These are phyloP conservation scores for Glossophaga mutica DNA, from an alignment of 2,797 vertebrate species.

Conservation along the genomic window DNA sequence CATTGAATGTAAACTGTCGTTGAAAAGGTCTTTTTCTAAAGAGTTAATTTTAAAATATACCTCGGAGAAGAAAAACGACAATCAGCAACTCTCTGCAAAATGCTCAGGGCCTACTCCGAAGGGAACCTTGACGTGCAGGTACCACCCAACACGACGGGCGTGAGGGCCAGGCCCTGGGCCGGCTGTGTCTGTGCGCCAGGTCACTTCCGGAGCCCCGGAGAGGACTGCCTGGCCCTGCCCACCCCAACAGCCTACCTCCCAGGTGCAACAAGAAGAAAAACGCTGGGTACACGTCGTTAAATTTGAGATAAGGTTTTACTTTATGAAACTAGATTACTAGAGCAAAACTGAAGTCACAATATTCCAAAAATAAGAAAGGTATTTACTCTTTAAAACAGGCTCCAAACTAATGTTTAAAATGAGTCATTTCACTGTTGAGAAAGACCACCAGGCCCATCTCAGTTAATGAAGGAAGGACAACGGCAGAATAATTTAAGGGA, in stretches of 20 bases:
- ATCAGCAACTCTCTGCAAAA: not conserved
- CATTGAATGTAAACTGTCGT: not conserved
- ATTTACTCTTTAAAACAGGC: not conserved
- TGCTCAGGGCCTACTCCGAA: rapidly evolving
- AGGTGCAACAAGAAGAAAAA: not conserved
- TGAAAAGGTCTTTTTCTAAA: not conserved
- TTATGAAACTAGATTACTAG: not conserved
- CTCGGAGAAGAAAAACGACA: not conserved
- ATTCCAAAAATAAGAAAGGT: not conserved
- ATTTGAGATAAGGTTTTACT: not conserved
- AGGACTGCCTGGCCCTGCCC: not conserved
- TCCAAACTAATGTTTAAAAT: not conserved
- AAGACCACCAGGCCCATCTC: not conserved
- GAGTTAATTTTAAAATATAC: not conserved
- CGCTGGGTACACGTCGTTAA: not conserved
- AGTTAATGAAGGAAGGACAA: not conserved
- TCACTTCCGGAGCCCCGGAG: not conserved
- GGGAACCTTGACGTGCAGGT: not conserved
- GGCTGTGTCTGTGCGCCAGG: rapidly evolving
- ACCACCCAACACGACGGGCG: not conserved
- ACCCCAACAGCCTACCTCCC: not conserved
- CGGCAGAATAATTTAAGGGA: not conserved
- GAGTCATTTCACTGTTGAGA: not conserved
- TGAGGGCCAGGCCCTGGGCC: not conserved
- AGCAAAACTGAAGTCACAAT: not conserved